Percentiles rank a stretch among this genome's conserved stretches.
Evolutionary conservation across 2,888 invertebrate genomes (phyloP).

Genomic region (Stegana nigrithorax): DNA sequence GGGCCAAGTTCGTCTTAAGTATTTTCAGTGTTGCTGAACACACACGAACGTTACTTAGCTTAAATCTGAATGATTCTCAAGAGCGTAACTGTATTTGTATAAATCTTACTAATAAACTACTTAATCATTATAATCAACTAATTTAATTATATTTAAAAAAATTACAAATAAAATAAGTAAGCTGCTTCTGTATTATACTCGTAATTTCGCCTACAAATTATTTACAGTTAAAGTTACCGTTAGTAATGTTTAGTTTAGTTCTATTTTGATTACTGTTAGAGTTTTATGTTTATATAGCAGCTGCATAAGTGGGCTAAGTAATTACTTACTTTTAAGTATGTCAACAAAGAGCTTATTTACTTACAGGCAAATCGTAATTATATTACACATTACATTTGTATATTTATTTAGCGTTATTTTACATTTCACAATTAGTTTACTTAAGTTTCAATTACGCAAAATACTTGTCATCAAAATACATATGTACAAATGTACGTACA

Average conservation of each 20-base stretch:
- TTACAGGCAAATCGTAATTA: too few relatives aligned
- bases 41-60: too few relatives aligned
- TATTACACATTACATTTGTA: too few relatives aligned
- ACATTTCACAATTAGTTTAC: too few relatives aligned
- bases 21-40: constrained; percentile 46
- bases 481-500: too few relatives aligned
- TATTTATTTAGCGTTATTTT: too few relatives aligned
- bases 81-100: too few relatives aligned
- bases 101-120: constrained; percentile 36
- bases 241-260: too few relatives aligned
- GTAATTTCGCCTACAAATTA: constrained; percentile 29
- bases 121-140: constrained; percentile 25
- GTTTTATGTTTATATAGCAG: too few relatives aligned
- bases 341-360: constrained; percentile 46
- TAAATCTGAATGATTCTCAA: constrained; percentile 7
- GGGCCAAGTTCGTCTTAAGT: too few relatives aligned
- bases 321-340: constrained; percentile 33
- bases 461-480: background rate
- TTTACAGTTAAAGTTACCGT: too few relatives aligned
- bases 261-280: too few relatives aligned
- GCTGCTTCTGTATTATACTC: constrained; percentile 56
- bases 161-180: constrained; percentile 26
- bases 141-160: constrained; percentile 22
- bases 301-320: constrained; percentile 40
- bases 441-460: background rate